Conservation (phyloP, 2,888 invertebrate genomes). For the Acrobasis suavella region DNA sequence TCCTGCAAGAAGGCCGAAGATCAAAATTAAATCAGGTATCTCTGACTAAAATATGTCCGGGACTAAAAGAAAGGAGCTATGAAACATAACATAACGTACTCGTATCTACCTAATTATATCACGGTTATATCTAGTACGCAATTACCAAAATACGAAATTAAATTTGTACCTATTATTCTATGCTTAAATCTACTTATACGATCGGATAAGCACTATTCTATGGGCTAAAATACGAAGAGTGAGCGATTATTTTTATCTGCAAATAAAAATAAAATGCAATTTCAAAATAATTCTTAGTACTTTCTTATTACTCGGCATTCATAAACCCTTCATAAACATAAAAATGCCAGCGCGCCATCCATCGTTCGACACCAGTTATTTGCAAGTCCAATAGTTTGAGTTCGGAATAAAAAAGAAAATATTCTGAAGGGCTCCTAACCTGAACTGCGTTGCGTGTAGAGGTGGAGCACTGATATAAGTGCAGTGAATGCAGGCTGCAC, state of each 20-base stretch:
- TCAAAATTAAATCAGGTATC: no score
- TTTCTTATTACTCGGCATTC: neutral
- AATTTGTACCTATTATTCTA: no score
- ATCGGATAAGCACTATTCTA: no score
- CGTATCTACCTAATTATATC: no score
- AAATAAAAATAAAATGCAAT: constrained; percentile 1
- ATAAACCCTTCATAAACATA: constrained; percentile 8
- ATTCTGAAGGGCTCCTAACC: constrained; percentile 36
- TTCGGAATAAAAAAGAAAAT: constrained; percentile 35
- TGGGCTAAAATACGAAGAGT: neutral
- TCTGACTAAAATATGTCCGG: no score
- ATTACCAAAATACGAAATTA: no score
- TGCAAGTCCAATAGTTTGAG: constrained; percentile 29
- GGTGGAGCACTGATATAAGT: constrained; percentile 24
- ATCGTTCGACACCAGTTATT: constrained; percentile 27
- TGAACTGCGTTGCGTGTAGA: constrained; percentile 35
- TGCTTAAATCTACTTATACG: no score
- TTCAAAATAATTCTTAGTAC: neutral
- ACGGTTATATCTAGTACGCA: no score
- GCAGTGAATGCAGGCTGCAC: constrained; percentile 20
- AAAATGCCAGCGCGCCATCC: constrained; percentile 10
- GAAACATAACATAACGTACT: no score
- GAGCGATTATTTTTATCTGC: neutral
- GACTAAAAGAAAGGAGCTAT: no score
- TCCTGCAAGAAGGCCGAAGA: no score